Evolutionary conservation across 2,113 vertebrate species (phyloP), one percentile per base, ranked within the genome.

Genomic region (Psilopsiagon aurifrons): DNA sequence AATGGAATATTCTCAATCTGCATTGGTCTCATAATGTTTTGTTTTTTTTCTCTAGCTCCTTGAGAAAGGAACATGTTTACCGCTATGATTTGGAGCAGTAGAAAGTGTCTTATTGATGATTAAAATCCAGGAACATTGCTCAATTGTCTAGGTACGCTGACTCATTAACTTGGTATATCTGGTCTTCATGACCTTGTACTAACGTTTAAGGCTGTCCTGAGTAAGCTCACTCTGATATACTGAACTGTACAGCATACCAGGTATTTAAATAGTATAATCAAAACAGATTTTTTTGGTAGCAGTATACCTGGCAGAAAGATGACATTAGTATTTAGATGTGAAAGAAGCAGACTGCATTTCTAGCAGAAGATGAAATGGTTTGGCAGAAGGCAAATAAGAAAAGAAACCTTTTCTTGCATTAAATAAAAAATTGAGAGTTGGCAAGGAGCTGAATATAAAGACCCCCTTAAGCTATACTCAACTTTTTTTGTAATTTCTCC

Each of bases 401-500:
- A 93, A 29, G 22, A 92, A 86, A 75, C 82, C 13, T 86, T 92
- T 86, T 81, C 35, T 87, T 71, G 71, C 5, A 44, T 41, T 86
- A 44, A 49, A 70, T 60, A 90, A 77, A 91, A 89, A 39, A 35
- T 70, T 83, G 33, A 41, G 67, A 63, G 22, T 47, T 93, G 85
- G 14, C 67, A 93, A 94, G 46, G 27, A 74, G 25, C 13, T 70
- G 64, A 88, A 80, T 71, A 78, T 39, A 88, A 39, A 86, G 28
- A 83, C 23, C 51, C 31, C 54, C 74, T 85, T 87, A 71, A 90
- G 66, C 62, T 66, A 41, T 49, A 68, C 52, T 66, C 55, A 95
- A 89, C n/a, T 86, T 73, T 31, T 64, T 57, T 84, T 91, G 39
- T 69, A 92, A 82, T 92, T 93, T 37, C 59, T 92, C 73, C 54